phyloP scores from a whole-genome alignment of 2,888 invertebrate species.

The Drosophila meridiana region DNA sequence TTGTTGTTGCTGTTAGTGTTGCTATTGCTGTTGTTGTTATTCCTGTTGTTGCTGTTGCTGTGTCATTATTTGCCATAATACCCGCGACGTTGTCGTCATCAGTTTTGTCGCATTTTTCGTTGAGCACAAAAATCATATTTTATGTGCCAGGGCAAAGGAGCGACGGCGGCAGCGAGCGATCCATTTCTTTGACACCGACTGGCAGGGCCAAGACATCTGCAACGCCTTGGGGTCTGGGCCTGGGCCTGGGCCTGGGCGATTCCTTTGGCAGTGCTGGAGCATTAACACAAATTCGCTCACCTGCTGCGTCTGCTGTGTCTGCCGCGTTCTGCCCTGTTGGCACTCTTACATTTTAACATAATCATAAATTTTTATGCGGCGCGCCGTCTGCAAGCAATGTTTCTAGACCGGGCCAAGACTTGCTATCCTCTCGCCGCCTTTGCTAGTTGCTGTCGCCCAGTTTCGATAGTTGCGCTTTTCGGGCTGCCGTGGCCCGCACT shows the following conservation, averaged over 20 bases:
- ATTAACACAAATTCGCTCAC: conserved; percentile 78
- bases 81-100: conserved; percentile 66
- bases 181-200: conserved; percentile 23
- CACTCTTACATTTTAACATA: conserved; percentile 80
- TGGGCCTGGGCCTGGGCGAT: conserved; percentile 17
- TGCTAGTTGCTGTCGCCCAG: conserved; percentile 47
- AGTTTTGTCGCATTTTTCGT: conserved; percentile 73
- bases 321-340: conserved; percentile 46
- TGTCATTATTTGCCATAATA: conserved; percentile 72
- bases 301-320: conserved; percentile 56
- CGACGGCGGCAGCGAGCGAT: conserved; percentile 10
- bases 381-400: conserved; percentile 71
- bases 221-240: conserved; percentile 17
- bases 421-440: conserved; percentile 1
- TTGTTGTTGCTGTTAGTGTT: conserved; percentile 22
- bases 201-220: conserved; percentile 28
- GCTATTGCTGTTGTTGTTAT: conserved; percentile 12
- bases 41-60: conserved; percentile 25
- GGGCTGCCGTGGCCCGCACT: conserved; percentile 40
- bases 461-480: conserved; percentile 66
- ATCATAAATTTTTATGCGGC: conserved; percentile 81
- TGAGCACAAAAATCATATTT: conserved; percentile 67
- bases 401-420: conserved; percentile 13
- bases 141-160: conserved; percentile 39
- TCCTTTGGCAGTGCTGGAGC: conserved; percentile 46